A percentile compares a stretch with the other conserved stretches of the same genome.
These are phyloP conservation scores for Littorina saxatilis DNA, from an alignment of 1,140 invertebrate species.

Conservation along the genomic window DNA sequence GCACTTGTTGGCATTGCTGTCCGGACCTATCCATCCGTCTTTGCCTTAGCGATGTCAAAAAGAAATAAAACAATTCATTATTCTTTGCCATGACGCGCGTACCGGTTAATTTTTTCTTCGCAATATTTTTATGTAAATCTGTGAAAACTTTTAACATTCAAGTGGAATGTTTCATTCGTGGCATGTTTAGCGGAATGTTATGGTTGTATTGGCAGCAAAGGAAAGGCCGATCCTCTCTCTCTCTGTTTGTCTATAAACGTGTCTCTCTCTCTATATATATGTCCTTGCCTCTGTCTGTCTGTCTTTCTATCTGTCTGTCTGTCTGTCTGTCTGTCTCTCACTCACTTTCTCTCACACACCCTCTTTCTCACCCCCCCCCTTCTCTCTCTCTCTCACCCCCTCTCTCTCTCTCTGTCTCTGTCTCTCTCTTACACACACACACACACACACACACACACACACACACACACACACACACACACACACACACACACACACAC, in stretches of 20 bases:
- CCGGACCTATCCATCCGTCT: no score
- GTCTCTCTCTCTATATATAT: neutral
- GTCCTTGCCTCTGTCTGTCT: neutral
- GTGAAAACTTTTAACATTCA: no score
- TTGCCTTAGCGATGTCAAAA: no score
- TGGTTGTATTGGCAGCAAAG: no score
- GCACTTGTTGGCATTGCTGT: no score
- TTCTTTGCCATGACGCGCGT: no score
- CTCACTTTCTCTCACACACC: neutral
- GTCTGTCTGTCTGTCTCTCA: neutral
- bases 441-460: neutral
- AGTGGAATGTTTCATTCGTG: no score
- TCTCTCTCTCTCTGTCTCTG: neutral
- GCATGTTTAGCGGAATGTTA: no score
- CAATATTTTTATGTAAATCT: no score
- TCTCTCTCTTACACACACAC: neutral
- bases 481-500: neutral
- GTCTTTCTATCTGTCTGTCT: neutral
- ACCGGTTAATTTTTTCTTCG: no score
- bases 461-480: neutral
- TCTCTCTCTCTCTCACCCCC: neutral
- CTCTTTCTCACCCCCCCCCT: neutral
- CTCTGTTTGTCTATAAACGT: constrained; percentile 16
- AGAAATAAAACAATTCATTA: no score
- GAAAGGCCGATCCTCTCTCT: no score